Percentiles rank a stretch among this genome's conserved stretches.
phyloP scores from a whole-genome alignment of 2,888 invertebrate genomes.

The Heteromyza rotundicornis region DNA sequence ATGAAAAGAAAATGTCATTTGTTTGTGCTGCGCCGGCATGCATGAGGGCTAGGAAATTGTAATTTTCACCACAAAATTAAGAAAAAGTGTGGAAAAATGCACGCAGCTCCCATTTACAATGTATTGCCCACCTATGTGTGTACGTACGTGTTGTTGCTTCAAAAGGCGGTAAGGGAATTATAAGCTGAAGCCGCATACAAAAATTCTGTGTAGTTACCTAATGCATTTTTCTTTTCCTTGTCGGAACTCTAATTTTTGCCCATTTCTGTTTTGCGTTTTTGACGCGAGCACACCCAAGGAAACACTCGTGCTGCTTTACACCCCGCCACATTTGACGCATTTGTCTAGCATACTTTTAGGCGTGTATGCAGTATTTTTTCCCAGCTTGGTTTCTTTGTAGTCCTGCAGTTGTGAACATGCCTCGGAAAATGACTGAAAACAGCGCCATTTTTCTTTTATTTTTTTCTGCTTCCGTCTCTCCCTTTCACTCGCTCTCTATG shows the following conservation, averaged over 20 bases:
- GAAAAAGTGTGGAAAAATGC: constrained; percentile 11
- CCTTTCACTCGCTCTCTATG: background rate
- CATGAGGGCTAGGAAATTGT: background rate
- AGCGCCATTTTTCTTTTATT: background rate
- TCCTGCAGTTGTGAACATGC: too few species aligned
- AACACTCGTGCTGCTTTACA: background rate
- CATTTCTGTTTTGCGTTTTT: too few species aligned
- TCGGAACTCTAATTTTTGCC: too few species aligned
- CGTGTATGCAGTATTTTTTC: background rate
- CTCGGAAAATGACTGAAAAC: background rate
- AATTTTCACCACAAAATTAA: constrained; percentile 15
- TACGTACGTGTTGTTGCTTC: too few species aligned
- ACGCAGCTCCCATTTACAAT: background rate
- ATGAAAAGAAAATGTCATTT: background rate
- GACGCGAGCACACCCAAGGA: background rate
- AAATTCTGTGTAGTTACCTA: too few species aligned
- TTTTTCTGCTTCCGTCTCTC: background rate
- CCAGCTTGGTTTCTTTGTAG: background rate
- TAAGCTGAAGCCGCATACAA: too few species aligned
- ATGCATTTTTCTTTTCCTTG: too few species aligned
- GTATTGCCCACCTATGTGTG: too few species aligned
- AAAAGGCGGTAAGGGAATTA: too few species aligned
- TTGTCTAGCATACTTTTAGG: constrained; percentile 1
- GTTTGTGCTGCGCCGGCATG: background rate
- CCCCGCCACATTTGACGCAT: background rate